Conservation (phyloP, 2,113 vertebrate genomes). For the Anhinga anhinga region DNA sequence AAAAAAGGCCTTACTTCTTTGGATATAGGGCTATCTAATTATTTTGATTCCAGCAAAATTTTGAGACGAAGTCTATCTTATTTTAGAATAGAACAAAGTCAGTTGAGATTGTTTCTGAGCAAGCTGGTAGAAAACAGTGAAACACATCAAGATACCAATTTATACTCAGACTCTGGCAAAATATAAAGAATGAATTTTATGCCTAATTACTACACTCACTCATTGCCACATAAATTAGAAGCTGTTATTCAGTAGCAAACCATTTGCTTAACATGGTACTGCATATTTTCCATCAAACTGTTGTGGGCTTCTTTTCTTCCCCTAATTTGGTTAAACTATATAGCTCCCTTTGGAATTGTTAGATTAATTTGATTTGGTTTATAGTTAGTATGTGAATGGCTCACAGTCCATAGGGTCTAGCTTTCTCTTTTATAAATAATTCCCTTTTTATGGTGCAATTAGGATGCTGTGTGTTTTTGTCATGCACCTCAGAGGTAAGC, state of each 20-base stretch:
- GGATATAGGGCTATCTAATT: background rate
- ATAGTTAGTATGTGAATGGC: background rate
- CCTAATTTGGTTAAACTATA: background rate
- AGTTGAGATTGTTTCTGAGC: background rate
- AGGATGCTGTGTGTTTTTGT: background rate
- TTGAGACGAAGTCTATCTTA: background rate
- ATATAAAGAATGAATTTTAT: background rate
- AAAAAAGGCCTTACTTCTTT: background rate
- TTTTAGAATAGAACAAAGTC: background rate
- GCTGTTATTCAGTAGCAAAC: background rate
- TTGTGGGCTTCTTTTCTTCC: background rate
- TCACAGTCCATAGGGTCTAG: constrained; percentile 11
- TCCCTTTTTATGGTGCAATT: background rate
- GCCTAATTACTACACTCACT: background rate
- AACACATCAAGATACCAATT: background rate
- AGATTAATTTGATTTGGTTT: constrained; percentile 40
- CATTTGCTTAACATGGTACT: background rate
- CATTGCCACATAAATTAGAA: background rate
- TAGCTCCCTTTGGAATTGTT: constrained; percentile 25
- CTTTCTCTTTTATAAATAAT: constrained; percentile 46
- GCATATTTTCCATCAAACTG: background rate
- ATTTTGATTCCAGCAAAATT: background rate
- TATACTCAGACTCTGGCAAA: background rate
- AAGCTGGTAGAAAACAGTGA: background rate
- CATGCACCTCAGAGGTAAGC: background rate